phyloP scores from a whole-genome alignment of 2,888 invertebrate species.

The Anoplius nigerrimus region DNA sequence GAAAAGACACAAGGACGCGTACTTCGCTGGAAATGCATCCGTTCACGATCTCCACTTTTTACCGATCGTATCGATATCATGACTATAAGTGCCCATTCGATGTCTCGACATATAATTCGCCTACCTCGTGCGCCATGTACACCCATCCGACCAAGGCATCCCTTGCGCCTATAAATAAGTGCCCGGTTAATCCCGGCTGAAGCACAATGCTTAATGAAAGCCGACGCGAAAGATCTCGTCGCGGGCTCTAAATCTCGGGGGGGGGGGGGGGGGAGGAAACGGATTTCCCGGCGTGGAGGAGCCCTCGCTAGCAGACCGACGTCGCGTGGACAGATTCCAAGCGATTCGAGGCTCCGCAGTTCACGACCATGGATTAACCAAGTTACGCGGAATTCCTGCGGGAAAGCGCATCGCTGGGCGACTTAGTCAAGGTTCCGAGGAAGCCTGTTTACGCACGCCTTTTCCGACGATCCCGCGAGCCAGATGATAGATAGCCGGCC shows the following conservation, averaged over 20 bases:
- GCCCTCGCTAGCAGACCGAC: neutral
- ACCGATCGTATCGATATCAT: too few relatives aligned
- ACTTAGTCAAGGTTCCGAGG: conserved; percentile 41
- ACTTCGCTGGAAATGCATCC: too few relatives aligned
- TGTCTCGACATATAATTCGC: too few relatives aligned
- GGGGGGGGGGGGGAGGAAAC: too few relatives aligned
- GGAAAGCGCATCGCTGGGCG: conserved; percentile 33
- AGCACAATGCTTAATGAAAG: neutral
- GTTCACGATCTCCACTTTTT: too few relatives aligned
- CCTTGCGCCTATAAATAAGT: neutral
- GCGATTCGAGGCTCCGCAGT: conserved; percentile 25
- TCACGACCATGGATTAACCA: conserved; percentile 40
- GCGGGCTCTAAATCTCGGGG: neutral
- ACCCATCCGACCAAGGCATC: too few relatives aligned
- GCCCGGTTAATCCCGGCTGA: neutral
- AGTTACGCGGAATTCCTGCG: conserved; percentile 46
- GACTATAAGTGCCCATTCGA: too few relatives aligned
- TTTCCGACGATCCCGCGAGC: conserved; percentile 31
- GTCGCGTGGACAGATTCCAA: conserved; percentile 37
- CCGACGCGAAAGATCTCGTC: too few relatives aligned
- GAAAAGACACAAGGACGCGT: too few relatives aligned
- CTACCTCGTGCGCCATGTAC: too few relatives aligned
- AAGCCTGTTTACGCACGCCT: conserved; percentile 45
- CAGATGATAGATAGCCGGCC: conserved; percentile 45
- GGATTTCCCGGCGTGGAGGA: neutral